Percentiles rank a stretch among this genome's conserved stretches.
Evolutionary conservation across 2,113 vertebrate genomes (phyloP).

Genomic region (Hippocampus abdominalis): DNA sequence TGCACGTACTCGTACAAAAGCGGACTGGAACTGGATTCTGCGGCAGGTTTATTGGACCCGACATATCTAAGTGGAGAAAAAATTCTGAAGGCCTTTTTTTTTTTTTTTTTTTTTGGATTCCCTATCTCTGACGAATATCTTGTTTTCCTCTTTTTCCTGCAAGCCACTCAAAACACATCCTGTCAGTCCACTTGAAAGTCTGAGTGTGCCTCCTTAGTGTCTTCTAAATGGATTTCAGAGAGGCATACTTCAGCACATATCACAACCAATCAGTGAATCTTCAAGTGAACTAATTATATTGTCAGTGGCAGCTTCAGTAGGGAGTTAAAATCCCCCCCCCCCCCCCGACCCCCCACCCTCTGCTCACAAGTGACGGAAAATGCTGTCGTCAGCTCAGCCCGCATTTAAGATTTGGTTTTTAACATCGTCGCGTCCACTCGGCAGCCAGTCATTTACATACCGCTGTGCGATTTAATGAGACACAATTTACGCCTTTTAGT

Average conservation of each 20-base stretch:
- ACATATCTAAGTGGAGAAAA: background rate
- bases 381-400: background rate
- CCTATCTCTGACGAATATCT: background rate
- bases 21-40: background rate
- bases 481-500: too few species aligned
- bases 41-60: conserved; percentile 13
- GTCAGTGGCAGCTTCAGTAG: conserved; percentile 1
- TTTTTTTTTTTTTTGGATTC: background rate
- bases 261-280: conserved; percentile 6
- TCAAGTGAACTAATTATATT: conserved; percentile 10
- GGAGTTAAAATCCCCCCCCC: background rate
- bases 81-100: background rate
- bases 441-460: background rate
- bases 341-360: too few species aligned
- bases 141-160: background rate
- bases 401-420: background rate
- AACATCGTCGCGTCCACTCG: background rate
- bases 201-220: conserved; percentile 9
- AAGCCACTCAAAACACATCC: conserved; percentile 2
- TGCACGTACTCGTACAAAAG: background rate
- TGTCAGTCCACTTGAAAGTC: conserved; percentile 1
- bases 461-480: background rate
- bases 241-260: conserved; percentile 9
- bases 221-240: conserved; percentile 4
- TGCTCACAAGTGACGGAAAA: background rate